phyloP scores from a whole-genome alignment of 30 jellyfish, hydroid and myxozoan genomes.

The Aurelia sp. region DNA sequence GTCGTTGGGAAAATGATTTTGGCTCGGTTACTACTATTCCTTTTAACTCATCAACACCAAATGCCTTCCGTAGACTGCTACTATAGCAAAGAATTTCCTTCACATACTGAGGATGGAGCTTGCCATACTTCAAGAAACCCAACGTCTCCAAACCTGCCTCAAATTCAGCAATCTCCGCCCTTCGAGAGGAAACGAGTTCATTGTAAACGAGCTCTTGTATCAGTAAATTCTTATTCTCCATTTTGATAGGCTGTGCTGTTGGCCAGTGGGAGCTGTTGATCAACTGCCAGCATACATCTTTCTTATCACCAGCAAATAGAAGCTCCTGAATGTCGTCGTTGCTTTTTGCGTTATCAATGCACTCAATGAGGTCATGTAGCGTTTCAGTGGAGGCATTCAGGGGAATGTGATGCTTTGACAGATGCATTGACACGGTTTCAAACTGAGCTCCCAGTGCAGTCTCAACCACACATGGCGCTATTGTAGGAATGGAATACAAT shows the following conservation, averaged over 20 bases:
- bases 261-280: conserved; percentile 16
- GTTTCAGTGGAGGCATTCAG: background rate
- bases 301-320: background rate
- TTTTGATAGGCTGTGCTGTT: background rate
- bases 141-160: conserved; percentile 5
- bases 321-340: background rate
- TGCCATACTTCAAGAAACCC: background rate
- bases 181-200: background rate
- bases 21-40: background rate
- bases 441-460: background rate
- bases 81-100: background rate
- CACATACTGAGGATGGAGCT: background rate
- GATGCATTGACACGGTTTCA: background rate
- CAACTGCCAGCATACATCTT: background rate
- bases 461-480: background rate
- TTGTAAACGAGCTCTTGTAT: background rate
- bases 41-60: background rate
- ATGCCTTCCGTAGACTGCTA: conserved; percentile 1
- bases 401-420: conserved; percentile 6
- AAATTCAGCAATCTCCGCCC: background rate
- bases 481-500: background rate
- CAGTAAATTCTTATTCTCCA: background rate
- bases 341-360: background rate
- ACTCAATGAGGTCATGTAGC: background rate
- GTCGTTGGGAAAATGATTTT: background rate